Evolutionary conservation across 2,888 invertebrate genomes (phyloP), one percentile per base, ranked within the genome.

Genomic region (Pimpla rufipes): DNA sequence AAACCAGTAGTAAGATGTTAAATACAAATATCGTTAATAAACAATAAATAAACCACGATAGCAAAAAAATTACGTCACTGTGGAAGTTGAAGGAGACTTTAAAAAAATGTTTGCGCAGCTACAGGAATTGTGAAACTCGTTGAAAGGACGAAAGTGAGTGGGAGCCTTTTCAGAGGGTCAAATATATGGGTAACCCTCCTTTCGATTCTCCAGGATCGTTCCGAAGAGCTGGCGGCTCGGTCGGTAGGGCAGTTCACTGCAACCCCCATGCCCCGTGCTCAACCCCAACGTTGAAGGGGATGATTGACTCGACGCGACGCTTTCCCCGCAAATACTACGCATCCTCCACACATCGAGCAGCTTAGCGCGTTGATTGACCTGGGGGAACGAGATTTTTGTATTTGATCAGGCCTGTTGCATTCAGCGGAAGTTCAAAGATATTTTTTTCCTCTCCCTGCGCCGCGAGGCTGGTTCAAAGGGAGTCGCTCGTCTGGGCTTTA

Each of bases 251-350:
- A 23, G 77, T 21, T 76, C 52, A 21, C 79, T 67, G 67, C 21
- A 23, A 18, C 40, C 47, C 45, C 7, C 29, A 13, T 50, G 10
- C 13, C 21, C 35, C 40, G 55, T 50, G 66, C 42, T 59, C 40
- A 67, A 64, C 50, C 21, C 57, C 40, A 74, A 62, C 77, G 68
- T 84, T 85, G 52, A 85, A 85, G 83, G 84, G 85, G 84, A 82
- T 87, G 78, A 81, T 71, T 50, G 59, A 76, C 47, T 76, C 55
- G 23, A 68, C 67, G 21, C 21, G n/a, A 18, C 57, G 50, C 21
- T 42, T 73, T 77, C 62, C 62, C 62, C 68, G 37, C 37, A 29
- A 35, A 42, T 70, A 68, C 42, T 42, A 18, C 40, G 42, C n/a
- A 59, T 79, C n/a, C n/a, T 42, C 71, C 66, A 13, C 10, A 18